Conservation (phyloP, 2,113 vertebrate genomes). For the Heterocephalus glaber region DNA sequence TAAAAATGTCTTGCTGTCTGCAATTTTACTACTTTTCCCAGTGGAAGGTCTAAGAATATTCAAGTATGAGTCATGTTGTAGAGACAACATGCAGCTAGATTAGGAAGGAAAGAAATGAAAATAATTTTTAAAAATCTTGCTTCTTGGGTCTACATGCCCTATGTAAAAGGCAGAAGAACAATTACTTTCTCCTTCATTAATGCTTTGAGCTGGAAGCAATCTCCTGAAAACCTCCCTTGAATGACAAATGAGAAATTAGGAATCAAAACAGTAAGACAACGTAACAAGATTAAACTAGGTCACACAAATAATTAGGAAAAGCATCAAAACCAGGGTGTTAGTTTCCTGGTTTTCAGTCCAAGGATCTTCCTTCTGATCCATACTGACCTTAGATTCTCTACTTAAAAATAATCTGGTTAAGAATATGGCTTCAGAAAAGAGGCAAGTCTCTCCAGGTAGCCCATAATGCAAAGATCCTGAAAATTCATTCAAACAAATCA, state of each 20-base stretch:
- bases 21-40: background rate
- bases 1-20: background rate
- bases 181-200: conserved; percentile 16
- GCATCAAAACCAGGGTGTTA: background rate
- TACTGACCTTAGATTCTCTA: background rate
- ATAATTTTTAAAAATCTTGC: background rate
- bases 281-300: conserved; percentile 43
- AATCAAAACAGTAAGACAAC: conserved; percentile 19
- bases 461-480: conserved; percentile 46
- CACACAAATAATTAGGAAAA: background rate
- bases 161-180: conserved; percentile 36
- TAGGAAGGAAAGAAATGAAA: background rate
- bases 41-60: background rate
- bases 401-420: conserved; percentile 33
- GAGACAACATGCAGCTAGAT: background rate
- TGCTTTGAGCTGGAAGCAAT: conserved; percentile 13
- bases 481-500: conserved; percentile 21
- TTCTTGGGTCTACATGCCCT: background rate
- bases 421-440: conserved; percentile 5
- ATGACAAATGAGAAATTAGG: conserved; percentile 37
- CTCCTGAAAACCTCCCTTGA: background rate
- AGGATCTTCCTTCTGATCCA: background rate
- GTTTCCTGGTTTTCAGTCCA: background rate
- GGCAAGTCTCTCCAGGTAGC: background rate
- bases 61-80: background rate